Percentiles rank a stretch among this genome's conserved stretches.
Evolutionary conservation across 2,113 vertebrate genomes (phyloP).

Genomic region (Struthidea cinerea): DNA sequence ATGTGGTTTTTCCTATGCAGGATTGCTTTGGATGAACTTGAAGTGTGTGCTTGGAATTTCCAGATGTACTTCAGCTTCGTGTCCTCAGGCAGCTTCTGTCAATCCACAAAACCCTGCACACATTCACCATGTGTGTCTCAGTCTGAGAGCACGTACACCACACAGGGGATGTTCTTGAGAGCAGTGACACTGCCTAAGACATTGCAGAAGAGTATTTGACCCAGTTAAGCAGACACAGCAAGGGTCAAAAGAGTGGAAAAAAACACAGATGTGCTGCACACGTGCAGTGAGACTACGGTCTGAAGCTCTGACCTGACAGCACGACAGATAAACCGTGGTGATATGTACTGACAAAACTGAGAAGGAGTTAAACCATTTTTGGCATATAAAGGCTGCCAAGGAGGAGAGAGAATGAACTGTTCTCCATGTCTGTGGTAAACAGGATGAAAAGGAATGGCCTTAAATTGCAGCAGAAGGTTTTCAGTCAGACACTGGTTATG

Average conservation of each 20-base stretch:
- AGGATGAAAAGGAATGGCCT: not conserved
- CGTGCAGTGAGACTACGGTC: not conserved
- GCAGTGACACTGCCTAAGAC: not conserved
- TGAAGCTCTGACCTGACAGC: not conserved
- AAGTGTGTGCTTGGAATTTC: not conserved
- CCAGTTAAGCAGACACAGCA: not conserved
- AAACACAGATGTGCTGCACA: not conserved
- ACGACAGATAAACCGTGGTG: not conserved
- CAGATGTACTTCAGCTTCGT: not conserved
- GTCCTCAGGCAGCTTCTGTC: not conserved
- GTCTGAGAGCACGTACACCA: not conserved
- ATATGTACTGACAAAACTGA: not conserved
- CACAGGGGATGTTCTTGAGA: not conserved
- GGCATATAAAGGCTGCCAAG: not conserved
- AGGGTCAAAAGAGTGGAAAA: not conserved
- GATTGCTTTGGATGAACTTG: not conserved
- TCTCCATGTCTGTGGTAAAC: not conserved
- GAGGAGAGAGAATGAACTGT: not conserved
- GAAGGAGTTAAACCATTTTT: not conserved
- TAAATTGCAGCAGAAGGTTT: not conserved
- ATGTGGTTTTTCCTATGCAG: rapidly evolving
- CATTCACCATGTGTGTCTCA: rapidly evolving
- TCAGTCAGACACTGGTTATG: not conserved
- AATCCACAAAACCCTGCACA: not conserved
- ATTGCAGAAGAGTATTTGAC: not conserved